A percentile compares a stretch with the other conserved stretches of the same genome.
Conservation (phyloP, 2,797 vertebrate species). For the Mus spretus region DNA sequence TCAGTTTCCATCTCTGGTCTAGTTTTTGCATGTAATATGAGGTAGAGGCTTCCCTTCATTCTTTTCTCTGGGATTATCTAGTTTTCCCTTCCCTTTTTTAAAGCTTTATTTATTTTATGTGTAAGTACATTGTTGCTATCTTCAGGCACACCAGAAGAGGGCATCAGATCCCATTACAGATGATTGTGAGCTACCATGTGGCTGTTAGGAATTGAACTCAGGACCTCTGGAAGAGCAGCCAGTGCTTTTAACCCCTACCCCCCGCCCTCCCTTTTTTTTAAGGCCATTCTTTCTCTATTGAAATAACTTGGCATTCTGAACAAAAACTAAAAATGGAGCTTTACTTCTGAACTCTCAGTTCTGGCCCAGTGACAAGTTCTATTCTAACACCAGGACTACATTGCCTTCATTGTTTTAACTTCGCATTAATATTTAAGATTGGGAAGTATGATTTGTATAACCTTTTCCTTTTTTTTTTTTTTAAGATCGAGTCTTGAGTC, state of each 20-base stretch:
- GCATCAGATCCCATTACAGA: no score
- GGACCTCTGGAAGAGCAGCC: no score
- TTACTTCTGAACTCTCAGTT: conserved; percentile 29
- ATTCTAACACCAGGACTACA: background rate
- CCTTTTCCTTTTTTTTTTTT: conserved; percentile 27
- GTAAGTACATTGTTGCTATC: no score
- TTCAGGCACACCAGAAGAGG: no score
- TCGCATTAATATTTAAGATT: conserved; percentile 50
- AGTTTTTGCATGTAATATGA: background rate
- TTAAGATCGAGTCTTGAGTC: conserved; percentile 2
- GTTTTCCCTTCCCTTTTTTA: background rate
- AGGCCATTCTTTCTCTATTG: conserved; percentile 25
- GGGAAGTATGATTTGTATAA: background rate
- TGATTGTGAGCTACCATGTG: no score
- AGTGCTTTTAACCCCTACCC: no score
- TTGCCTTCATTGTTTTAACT: conserved; percentile 10
- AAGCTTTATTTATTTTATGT: no score
- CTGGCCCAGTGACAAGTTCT: background rate
- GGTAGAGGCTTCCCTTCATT: background rate
- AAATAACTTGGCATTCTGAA: conserved; percentile 27
- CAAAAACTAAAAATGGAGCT: conserved; percentile 24
- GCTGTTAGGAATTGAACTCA: no score
- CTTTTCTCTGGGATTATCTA: conserved; percentile 1
- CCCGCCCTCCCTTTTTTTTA: background rate
- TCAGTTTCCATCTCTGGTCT: conserved; percentile 14